Percentiles rank a stretch among this genome's conserved stretches.
Conservation (phyloP, 2,797 vertebrate genomes). For the Gambusia yucatana region DNA sequence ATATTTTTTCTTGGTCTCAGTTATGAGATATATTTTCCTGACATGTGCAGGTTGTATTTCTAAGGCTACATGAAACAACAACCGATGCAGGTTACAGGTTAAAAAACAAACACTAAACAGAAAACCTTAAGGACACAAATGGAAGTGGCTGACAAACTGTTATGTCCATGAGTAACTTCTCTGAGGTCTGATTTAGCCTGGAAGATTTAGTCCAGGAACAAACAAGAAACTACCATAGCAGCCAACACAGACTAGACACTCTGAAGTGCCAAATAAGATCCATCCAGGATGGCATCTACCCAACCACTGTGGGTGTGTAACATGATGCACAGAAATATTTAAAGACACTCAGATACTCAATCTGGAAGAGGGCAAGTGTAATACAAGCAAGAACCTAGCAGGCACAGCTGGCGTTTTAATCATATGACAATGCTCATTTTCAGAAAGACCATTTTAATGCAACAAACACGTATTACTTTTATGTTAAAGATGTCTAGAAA, state of each 20-base stretch:
- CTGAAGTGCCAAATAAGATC: conserved; percentile 25
- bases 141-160: not conserved
- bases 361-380: conserved; percentile 36
- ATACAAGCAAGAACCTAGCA: conserved; percentile 32
- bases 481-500: not conserved
- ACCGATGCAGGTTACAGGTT: not conserved
- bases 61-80: conserved; percentile 1
- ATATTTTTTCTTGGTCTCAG: too few species aligned
- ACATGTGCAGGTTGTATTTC: not conserved
- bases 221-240: conserved; percentile 7
- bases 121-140: not conserved
- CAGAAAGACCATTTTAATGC: not conserved
- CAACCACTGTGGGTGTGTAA: conserved; percentile 37
- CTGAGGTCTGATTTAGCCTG: not conserved
- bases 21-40: not conserved
- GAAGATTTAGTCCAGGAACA: conserved; percentile 8
- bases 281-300: conserved; percentile 16
- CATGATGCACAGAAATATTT: conserved; percentile 36
- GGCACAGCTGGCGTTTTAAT: conserved; percentile 37
- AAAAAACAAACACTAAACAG: not conserved
- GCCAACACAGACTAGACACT: conserved; percentile 3
- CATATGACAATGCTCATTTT: conserved; percentile 43
- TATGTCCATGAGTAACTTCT: not conserved
- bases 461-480: not conserved
- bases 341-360: conserved; percentile 21